Base-by-base conservation (phyloP, 2,888 invertebrate genomes). In the Listrodromus nycthemerus region DNA sequence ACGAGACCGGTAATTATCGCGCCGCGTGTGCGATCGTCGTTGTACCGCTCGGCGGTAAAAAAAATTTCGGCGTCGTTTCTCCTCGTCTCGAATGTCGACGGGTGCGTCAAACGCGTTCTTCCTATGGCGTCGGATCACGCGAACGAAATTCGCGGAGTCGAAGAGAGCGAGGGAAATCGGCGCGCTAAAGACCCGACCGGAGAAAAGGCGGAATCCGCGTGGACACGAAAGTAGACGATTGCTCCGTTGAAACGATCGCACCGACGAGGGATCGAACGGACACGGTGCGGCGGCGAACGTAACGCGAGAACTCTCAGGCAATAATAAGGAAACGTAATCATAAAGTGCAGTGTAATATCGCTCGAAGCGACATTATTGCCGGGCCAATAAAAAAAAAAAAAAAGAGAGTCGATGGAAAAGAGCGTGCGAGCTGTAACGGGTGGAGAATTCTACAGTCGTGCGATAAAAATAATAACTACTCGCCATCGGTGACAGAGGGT, bases 61-160 rank as follows among this genome's bases (percentile, higher is more conserved):
- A 52, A 21, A 52, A 52, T 21, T 65, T 50, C 33, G 10, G 37
- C 1, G n/a, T 63, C 4, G 10, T 75, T 58, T 55, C 24, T 21
- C 65, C 24, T 7, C 16, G 58, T 7, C n/a, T 61, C 41, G n/a
- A 87, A 84, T 78, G 84, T 74, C 80, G 85, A 74, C 55, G 45
- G 21, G 65, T 79, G 73, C 76, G 63, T 78, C 27, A 48, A 58
- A 79, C 69, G 70, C 74, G 71, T 78, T 33, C 30, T 77, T 30
- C 66, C 52, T 69, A 82, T 66, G 75, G 78, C 67, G 50, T 70
- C 77, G 78, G 76, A 82, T 86, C 86, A 86, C 80, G 84, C 84
- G 80, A 87, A 80, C 82, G 27, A 67, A 55, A 82, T 76, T 86
- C 83, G 67, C 78, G 69, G 55, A 73, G 80, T 55, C 67, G 45